A percentile compares a stretch with the other conserved stretches of the same genome.
Evolutionary conservation across 2,888 invertebrate genomes (phyloP).

Genomic region (Frankliniella intonsa): DNA sequence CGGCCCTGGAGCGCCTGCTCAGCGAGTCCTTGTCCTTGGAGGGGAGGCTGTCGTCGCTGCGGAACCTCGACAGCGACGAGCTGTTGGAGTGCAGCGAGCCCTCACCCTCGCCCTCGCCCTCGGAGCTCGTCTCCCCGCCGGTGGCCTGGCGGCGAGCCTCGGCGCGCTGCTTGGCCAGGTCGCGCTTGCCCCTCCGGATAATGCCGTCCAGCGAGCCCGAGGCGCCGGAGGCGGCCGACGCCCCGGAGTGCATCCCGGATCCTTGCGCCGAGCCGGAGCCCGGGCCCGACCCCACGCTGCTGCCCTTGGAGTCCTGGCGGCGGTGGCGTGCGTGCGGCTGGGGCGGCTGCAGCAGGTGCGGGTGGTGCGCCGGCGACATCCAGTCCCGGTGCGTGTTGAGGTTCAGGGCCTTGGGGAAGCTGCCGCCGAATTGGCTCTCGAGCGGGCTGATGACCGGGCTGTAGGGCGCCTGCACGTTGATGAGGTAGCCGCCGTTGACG

Average conservation of each 20-base stretch:
- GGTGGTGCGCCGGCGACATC: background rate
- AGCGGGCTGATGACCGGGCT: background rate
- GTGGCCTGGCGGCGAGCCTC: conserved; percentile 60
- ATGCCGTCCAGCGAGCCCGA: conserved; percentile 54
- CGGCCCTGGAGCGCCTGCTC: conserved; percentile 63
- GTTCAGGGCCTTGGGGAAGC: conserved; percentile 16
- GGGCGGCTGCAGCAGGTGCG: conserved; percentile 1
- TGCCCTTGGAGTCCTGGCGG: conserved; percentile 28
- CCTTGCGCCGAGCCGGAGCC: conserved; percentile 58
- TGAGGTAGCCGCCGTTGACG: background rate
- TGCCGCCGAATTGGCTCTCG: conserved; percentile 4
- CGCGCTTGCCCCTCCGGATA: conserved; percentile 46
- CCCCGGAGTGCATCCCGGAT: conserved; percentile 61
- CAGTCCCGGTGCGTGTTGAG: conserved; percentile 1
- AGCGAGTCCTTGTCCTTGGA: conserved; percentile 58
- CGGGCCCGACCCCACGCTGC: conserved; percentile 46
- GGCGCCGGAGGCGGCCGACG: conserved; percentile 63
- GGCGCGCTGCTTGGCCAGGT: conserved; percentile 58
- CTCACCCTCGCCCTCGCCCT: conserved; percentile 52
- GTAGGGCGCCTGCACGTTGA: background rate
- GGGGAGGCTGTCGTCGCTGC: conserved; percentile 54
- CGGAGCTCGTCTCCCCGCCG: conserved; percentile 62
- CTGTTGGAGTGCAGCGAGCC: conserved; percentile 62
- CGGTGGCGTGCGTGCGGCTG: conserved; percentile 31
- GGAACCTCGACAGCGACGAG: conserved; percentile 60